Evolutionary conservation across 37 sponge, comb jelly and placozoan species (phyloP), one percentile per base, ranked within the genome.

Genomic region (Cliona cf. orientalis): DNA sequence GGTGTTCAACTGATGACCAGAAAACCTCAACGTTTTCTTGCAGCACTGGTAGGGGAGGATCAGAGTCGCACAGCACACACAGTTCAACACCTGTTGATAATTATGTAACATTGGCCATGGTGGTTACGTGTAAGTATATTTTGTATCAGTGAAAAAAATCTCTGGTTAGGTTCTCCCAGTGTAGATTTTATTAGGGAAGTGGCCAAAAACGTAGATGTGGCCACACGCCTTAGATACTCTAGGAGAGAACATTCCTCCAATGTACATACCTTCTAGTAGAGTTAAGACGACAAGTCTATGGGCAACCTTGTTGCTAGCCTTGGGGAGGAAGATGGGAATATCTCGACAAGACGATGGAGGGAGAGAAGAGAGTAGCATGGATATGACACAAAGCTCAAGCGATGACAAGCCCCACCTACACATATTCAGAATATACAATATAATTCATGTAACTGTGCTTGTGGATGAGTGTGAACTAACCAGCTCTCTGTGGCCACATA

Each of bases 291-390:
- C 60, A 23, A 92, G 69, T 9, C 93, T 69, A 40, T 92, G 89
- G 1, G 93, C 65, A 25, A 74, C 45, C 72, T 67, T 80, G 69
- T 78, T 84, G 81, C 88, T 88, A 45, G 85, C 85, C 29, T 53
- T 42, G 56, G 93, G 93, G 17, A 92, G 66, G 78, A 80, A 92
- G 42, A 87, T 82, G 6, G 93, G 89, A 23, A 92, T 68, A 42
- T 92, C 93, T n/a, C 42, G 41, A 34, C 72, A 79, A 23, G 62
- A 61, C 40, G 79, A 19, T 2, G 79, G 78, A 38, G 89, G 79
- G 59, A 89, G 78, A 39, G 81, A 79, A 29, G 42, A 73, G 25
- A 83, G 70, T 33, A 90, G 63, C 63, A 74, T 80, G 26, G 80
- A 63, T 28, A 92, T 69, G 25, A 92, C 85, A 35, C 80, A 67